Conservation (phyloP, 2,797 vertebrate genomes). For the Anniella stebbinsi region DNA sequence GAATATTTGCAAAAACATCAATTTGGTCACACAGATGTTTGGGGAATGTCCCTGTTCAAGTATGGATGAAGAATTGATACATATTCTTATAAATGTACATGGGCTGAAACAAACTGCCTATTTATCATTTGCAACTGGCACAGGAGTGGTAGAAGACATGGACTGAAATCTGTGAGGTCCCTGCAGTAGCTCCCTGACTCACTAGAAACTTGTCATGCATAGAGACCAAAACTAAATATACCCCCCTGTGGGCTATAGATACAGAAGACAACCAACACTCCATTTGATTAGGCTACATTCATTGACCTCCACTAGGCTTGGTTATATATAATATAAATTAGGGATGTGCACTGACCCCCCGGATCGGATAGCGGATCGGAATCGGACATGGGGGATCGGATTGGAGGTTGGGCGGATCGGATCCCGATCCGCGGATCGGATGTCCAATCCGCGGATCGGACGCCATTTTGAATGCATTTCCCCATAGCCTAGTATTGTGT, state of each 20-base stretch:
- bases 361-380: no score
- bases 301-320: not conserved
- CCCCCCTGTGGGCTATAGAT: not conserved
- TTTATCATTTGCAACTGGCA: constrained; percentile 19
- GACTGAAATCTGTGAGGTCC: not conserved
- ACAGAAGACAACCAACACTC: not conserved
- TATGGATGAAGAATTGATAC: constrained; percentile 12
- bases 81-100: constrained; percentile 31
- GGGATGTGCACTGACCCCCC: no score
- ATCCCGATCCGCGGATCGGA: no score
- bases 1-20: not conserved
- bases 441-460: no score
- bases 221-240: not conserved
- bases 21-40: constrained; percentile 62
- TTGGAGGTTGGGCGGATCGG: no score
- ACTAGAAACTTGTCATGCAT: not conserved
- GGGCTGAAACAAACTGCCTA: constrained; percentile 17
- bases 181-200: not conserved
- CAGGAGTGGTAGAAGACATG: constrained; percentile 9
- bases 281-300: not conserved
- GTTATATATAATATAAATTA: not conserved
- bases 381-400: no score
- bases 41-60: not conserved
- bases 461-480: no score
- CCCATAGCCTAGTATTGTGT: no score